Evolutionary conservation across 2,797 vertebrate species (phyloP), one percentile per base, ranked within the genome.

Genomic region (Cynopterus sphinx): DNA sequence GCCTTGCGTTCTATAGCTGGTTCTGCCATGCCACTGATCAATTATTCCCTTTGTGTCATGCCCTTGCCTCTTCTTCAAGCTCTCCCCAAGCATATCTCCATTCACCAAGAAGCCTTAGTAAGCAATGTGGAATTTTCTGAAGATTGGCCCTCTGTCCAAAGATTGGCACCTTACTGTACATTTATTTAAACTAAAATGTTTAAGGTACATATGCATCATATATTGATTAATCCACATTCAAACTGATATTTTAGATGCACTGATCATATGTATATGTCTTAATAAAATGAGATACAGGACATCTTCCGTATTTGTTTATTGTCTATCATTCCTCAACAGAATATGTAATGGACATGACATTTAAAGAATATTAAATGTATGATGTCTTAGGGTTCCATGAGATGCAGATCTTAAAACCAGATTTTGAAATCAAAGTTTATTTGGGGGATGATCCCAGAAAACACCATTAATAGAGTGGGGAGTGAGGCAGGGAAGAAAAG

Each of bases 241-340:
- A 90, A 92, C 21, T 87, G 83, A 86, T 79, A 87, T 77, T 96
- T 88, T 86, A 94, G 21, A 82, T 70, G 59, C 41, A 53, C n/a
- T 67, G 51, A 55, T 77, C 61, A 85, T 89, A 28, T 33, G 33
- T 79, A 68, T n/a, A 41, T 95, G 16, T 70, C 70, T 82, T 33
- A 55, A 90, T 73, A 71, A 65, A 24, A 71, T 57, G 70, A 70
- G 53, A 83, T 65, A 68, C 90, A 22, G n/a, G 24, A 39, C 10
- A 91, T 87, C 70, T 94, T n/a, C 19, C n/a, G 31, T 31, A 70
- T 90, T 31, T 61, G 19, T n/a, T 87, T 91, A 87, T 75, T 81
- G 53, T 70, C 22, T n/a, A 1, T 63, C 28, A 87, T 22, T 11
- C 28, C 43, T 2, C n/a, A 83, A 28, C 65, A 87, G 36, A 83